Base-by-base conservation (phyloP, 2,113 vertebrate species). In the Todiramphus chloris region DNA sequence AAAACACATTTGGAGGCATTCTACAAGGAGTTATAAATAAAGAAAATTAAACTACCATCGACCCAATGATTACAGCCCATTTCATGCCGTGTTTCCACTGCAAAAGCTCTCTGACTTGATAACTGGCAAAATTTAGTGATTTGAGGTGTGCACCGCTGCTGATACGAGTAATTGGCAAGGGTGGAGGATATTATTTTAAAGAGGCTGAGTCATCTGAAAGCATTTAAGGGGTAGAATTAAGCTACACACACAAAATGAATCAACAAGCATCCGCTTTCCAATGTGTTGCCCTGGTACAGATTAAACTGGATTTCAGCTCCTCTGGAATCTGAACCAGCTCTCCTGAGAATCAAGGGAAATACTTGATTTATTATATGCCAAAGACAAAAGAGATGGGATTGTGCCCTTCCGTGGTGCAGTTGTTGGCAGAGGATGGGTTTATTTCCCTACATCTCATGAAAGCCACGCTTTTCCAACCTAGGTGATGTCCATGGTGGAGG, bases 1-100 rank as follows among this genome's bases (percentile, higher is more conserved):
- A 85, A 87, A 95, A 83, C 70, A 70, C 84, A 77, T 96, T 85
- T 83, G 6, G 53, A 62, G 87, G n/a, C 48, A 0, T 91, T 93
- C 91, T 93, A 6, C 1, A 10, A 79, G 83, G 96, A 91, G 89
- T 92, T 96, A 91, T 97, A 95, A 96, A 95, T 94, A 95, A 79
- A 76, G 90, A 84, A 94, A 96, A 96, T 95, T 90, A 96, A 97
- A 94, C 89, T 87, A 87, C 77, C 91, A 94, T 89, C 18, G 58
- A 95, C 83, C 91, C 89, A 64, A 76, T 46, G 77, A 93, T 55
- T 31, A 17, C 73, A 91, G 70, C 55, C 46, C 70, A 83, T 93
- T 93, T 79, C 2, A 4, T 30, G 70, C 23, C 20, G 70, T 28
- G n/a, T 69, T 96, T 87, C 69, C 41, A 16, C 67, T 70, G 67